A percentile compares a stretch with the other conserved stretches of the same genome.
Evolutionary conservation across 1,140 invertebrate genomes (phyloP).

Genomic region (Drosophila serrata): DNA sequence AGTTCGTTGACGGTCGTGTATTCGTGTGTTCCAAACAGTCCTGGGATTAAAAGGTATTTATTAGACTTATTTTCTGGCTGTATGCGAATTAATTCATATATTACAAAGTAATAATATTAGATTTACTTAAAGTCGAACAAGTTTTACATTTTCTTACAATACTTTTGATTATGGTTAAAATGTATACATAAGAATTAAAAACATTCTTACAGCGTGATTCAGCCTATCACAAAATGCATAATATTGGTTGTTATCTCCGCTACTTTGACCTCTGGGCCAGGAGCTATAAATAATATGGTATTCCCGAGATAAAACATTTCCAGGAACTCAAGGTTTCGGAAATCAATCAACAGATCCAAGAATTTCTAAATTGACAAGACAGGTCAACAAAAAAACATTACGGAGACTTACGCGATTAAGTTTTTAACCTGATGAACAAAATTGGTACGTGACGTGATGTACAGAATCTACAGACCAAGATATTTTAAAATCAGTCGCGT

Average conservation of each 20-base stretch:
- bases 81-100: neutral
- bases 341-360: neutral
- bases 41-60: neutral
- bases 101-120: neutral
- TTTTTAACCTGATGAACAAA: no score
- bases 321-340: neutral
- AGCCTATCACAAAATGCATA: neutral
- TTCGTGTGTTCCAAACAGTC: neutral
- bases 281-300: slow-evolving; percentile 1
- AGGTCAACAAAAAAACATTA: no score
- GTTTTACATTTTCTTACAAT: no score
- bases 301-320: neutral
- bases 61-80: neutral
- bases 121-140: neutral
- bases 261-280: neutral
- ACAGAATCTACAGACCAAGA: no score
- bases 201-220: neutral
- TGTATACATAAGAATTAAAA: neutral
- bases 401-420: no score
- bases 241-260: neutral
- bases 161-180: no score
- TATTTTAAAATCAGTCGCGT: no score
- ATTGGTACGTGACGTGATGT: no score
- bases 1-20: neutral
- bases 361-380: neutral